These are phyloP conservation scores for Zaprionus gabonicus DNA, from an alignment of 1,140 invertebrate species.

Conservation along the genomic window DNA sequence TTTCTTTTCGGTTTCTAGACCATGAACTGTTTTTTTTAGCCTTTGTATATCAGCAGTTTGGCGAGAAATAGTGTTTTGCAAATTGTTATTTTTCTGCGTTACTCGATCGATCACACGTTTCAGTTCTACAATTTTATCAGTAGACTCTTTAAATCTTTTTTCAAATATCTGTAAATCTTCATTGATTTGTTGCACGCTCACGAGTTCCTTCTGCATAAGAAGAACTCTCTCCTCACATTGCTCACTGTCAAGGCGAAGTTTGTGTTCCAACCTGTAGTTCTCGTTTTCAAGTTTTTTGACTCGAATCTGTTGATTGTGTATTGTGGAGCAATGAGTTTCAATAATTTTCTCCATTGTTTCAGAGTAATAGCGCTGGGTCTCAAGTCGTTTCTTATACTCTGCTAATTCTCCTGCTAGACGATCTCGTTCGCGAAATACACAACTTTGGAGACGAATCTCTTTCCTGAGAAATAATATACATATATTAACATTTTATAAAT, in stretches of 20 bases:
- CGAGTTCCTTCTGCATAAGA: slow-evolving; percentile 22
- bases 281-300: slow-evolving; percentile 23
- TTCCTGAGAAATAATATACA: slow-evolving; percentile 11
- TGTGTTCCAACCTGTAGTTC: slow-evolving; percentile 33
- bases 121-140: neutral
- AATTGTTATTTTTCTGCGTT: slow-evolving; percentile 7
- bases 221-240: slow-evolving; percentile 85
- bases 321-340: neutral
- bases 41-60: slow-evolving; percentile 18
- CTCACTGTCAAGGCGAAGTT: slow-evolving; percentile 88
- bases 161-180: neutral
- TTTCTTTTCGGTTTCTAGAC: neutral
- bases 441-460: neutral
- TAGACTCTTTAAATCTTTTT: neutral
- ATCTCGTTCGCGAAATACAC: slow-evolving; percentile 84
- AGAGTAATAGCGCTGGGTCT: slow-evolving; percentile 73
- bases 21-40: neutral
- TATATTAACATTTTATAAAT: neutral
- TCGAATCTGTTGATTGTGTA: neutral
- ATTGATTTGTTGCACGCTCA: neutral
- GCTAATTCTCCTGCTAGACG: slow-evolving; percentile 83
- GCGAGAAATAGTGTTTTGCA: neutral
- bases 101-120: slow-evolving; percentile 23
- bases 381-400: slow-evolving; percentile 82
- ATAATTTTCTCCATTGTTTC: slow-evolving; percentile 78